Base-by-base conservation (phyloP, 2,888 invertebrate genomes). In the Caenorhabditis panamensis region DNA sequence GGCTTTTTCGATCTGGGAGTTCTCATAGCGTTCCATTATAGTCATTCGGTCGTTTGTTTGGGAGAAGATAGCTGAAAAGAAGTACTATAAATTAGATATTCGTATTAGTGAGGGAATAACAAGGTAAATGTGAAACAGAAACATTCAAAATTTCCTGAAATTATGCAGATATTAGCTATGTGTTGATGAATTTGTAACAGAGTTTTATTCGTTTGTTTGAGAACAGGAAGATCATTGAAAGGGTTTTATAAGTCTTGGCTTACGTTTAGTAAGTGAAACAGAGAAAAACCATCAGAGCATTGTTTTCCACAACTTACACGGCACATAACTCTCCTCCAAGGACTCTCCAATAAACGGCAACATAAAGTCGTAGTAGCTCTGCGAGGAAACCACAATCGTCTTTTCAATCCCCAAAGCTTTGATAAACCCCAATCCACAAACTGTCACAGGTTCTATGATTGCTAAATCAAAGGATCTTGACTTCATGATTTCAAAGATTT, bases 371-470 rank as follows among this genome's bases (percentile, higher is more conserved):
- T 63, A 77, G 22, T 77, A 62, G 24, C 53, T 20, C 28, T 54
- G 63, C 9, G 77, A 77, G 5, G 69, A 59, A 8, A 64, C 63
- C 31, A 77, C 31, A 53, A 77, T 77, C 6, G 77, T 77, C 51
- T 77, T 77, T 31, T 77, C 44, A 16, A 77, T 69, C 16, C 58
- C 49, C 44, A 77, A 16, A 3, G 51, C 47, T 47, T 69, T 61
- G 44, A 69, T 58, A 5, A 69, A 28, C 11, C 77, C 77, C 2
- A 77, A 41, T 8, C 69, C 69, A 58, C 69, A 77, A 13, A 58
- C 37, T 4, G 63, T 49, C 16, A 69, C 63, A n/a, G 77, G 77
- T 18, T 77, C 77, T 4, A 51, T 31, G 11, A 77, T 69, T 31
- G 77, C 77, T 26, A 77, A 58, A 18, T 77, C 77, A 20, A 64